phyloP scores from a whole-genome alignment of 1,140 invertebrate genomes.

The Amyelois transitella region DNA sequence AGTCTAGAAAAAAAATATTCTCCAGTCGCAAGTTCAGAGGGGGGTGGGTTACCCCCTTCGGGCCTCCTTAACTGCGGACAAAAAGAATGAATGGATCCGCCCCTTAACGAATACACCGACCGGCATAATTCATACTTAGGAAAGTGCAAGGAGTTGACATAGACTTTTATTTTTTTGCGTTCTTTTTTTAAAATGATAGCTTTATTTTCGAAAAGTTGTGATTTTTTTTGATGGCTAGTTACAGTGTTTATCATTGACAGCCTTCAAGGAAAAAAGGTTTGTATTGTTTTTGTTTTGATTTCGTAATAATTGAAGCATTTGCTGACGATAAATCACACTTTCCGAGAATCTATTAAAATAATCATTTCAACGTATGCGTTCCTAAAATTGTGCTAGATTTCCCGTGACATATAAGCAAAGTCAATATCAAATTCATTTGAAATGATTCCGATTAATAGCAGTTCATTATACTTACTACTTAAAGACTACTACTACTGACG shows the following conservation, averaged over 20 bases:
- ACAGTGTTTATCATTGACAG: slow-evolving; percentile 18
- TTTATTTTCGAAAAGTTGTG: slow-evolving; percentile 23
- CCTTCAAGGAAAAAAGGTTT: no score
- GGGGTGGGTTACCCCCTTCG: slow-evolving; percentile 34
- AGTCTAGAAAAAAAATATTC: slow-evolving; percentile 68
- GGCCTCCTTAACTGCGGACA: slow-evolving; percentile 71
- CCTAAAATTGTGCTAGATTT: no score
- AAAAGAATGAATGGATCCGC: slow-evolving; percentile 74
- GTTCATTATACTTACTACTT: no score
- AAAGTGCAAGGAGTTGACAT: slow-evolving; percentile 69
- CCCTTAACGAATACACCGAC: slow-evolving; percentile 72
- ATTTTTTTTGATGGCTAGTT: slow-evolving; percentile 22
- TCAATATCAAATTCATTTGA: no score
- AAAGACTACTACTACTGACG: no score
- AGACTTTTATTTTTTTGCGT: slow-evolving; percentile 42
- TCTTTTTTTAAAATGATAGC: slow-evolving; percentile 15
- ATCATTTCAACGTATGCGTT: no score
- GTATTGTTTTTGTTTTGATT: no score
- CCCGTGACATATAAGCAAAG: no score
- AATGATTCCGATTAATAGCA: no score
- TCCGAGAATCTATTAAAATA: no score
- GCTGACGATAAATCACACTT: no score
- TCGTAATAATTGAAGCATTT: no score
- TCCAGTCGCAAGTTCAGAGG: slow-evolving; percentile 66
- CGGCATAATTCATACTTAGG: slow-evolving; percentile 72